Evolutionary conservation across 2,888 invertebrate genomes (phyloP).

Genomic region (Sicus ferrugineus): DNA sequence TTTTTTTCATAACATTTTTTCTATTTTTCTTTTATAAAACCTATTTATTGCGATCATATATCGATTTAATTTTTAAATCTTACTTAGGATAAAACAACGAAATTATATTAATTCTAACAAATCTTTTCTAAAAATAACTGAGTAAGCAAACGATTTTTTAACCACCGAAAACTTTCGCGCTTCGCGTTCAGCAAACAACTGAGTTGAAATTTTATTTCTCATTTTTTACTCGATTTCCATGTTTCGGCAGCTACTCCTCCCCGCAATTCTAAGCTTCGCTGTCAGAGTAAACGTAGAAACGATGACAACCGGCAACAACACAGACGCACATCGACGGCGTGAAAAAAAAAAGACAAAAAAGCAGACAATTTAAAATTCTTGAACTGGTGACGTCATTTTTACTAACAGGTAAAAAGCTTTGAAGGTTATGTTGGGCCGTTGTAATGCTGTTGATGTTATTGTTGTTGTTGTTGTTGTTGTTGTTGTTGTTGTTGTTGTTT

Average conservation of each 20-base stretch:
- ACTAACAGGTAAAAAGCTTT: too few relatives aligned
- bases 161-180: slow-evolving; percentile 48
- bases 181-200: slow-evolving; percentile 55
- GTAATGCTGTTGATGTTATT: too few relatives aligned
- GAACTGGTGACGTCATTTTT: too few relatives aligned
- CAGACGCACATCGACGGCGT: neutral
- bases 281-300: slow-evolving; percentile 41
- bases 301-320: slow-evolving; percentile 56
- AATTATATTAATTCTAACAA: neutral
- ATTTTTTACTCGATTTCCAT: neutral
- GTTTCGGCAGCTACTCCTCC: slow-evolving; percentile 45
- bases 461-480: too few relatives aligned
- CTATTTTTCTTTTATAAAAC: neutral
- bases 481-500: too few relatives aligned
- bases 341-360: neutral
- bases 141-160: neutral
- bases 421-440: too few relatives aligned
- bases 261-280: slow-evolving; percentile 39
- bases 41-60: neutral
- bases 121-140: neutral
- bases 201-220: slow-evolving; percentile 47
- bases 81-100: neutral
- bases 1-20: neutral
- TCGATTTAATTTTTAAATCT: neutral
- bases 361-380: neutral